Evolutionary conservation across 2,888 invertebrate genomes (phyloP), one percentile per base, ranked within the genome.

Genomic region (Sinodicranocentrus sp.): DNA sequence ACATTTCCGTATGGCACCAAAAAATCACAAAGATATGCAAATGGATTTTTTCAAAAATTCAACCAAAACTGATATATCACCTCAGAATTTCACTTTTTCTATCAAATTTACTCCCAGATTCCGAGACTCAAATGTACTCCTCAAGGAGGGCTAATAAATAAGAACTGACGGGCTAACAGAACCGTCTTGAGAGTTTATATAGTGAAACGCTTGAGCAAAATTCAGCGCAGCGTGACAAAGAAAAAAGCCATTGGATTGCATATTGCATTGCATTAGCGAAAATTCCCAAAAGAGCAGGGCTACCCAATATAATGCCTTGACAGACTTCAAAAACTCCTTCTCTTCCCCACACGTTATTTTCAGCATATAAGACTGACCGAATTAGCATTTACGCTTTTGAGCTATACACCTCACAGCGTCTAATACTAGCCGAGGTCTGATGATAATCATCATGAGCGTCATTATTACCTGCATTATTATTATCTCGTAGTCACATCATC

Each of bases 181-280:
- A 44, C n/a, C 48, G 61, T 63, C 21, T 15, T n/a, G 6, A 19
- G 70, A 44, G 59, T 70, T 79, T 79, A 79, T 79, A 79, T 79
- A 79, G 70, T 79, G 61, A 78, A 63, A 79, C 48, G 43, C 70
- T 79, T 78, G 63, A 23, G 44, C 70, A 63, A 70, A 76, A 43
- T 68, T 77, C 39, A 52, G 28, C 65, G 15, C 48, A 39, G 57
- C 67, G 76, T 68, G 59, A 77, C 68, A 65, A 65, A 76, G 44
- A 75, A 63, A 54, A 59, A 33, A 59, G 26, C 23, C 54, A 54
- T 75, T 44, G 23, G 25, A 61, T 73, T 75, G 52, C 63, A 75
- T 23, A 6, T 2, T 10, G 33, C 44, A 73, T 39, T 63, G 52
- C 63, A 25, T 26, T 23, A 23, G 61, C 17, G 21, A 70, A 8